Conservation (phyloP, 2,113 vertebrate species). For the Trogon surrucura region DNA sequence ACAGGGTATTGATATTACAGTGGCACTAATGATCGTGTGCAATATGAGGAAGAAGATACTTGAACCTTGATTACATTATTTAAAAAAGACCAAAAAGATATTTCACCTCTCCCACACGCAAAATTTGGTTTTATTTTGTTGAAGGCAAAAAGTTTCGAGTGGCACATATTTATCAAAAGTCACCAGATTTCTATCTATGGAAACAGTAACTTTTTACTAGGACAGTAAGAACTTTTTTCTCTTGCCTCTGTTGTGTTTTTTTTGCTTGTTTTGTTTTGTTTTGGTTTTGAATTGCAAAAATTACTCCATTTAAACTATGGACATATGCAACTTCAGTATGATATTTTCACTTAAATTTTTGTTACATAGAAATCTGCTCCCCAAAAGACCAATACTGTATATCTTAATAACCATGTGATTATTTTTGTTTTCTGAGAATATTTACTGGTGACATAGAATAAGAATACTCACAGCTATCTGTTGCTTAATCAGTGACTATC, state of each 20-base stretch:
- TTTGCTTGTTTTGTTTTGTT: not conserved
- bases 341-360: not conserved
- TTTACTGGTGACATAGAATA: not conserved
- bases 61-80: not conserved
- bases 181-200: not conserved
- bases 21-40: not conserved
- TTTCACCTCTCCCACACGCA: not conserved
- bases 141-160: not conserved
- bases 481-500: not conserved
- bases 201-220: not conserved
- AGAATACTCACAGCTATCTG: not conserved
- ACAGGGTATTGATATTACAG: not conserved
- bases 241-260: not conserved
- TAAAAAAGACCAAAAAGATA: not conserved
- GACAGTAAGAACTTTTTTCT: accelerated
- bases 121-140: not conserved
- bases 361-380: not conserved
- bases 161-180: not conserved
- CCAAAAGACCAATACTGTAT: not conserved
- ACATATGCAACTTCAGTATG: not conserved
- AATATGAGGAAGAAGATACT: not conserved
- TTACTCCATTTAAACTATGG: not conserved
- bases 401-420: not conserved
- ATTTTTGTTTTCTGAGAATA: not conserved
- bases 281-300: not conserved